Conservation (phyloP, 1,140 invertebrate species). For the Meloidogyne exigua region DNA sequence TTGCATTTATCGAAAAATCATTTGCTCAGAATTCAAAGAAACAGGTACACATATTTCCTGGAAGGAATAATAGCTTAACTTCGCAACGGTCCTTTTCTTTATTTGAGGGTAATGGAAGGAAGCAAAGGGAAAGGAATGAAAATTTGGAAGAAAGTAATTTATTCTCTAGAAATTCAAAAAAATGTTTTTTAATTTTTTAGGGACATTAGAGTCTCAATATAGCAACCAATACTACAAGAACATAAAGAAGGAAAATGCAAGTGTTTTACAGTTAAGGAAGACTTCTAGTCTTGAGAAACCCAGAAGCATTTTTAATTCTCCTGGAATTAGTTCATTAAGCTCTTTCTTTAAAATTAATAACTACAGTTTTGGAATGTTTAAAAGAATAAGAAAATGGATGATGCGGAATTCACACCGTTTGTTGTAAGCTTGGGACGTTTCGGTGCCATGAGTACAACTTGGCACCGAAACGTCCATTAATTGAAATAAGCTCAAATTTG, state of each 20-base stretch:
- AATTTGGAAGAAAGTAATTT: not conserved
- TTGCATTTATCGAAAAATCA: conserved; percentile 32
- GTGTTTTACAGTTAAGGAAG: not conserved
- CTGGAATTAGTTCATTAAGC: not conserved
- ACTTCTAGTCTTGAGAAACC: not conserved
- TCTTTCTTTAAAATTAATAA: not conserved
- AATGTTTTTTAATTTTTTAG: not conserved
- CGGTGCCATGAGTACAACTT: not conserved
- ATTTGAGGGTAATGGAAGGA: conserved; percentile 1
- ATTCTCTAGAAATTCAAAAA: no score
- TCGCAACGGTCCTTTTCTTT: not conserved
- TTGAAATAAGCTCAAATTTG: no score
- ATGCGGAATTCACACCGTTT: conserved; percentile 25
- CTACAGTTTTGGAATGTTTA: conserved; percentile 6
- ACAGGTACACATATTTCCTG: conserved; percentile 17
- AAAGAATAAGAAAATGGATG: conserved; percentile 20
- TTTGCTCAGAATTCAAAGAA: not conserved
- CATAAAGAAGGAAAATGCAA: not conserved
- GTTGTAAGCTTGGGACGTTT: not conserved
- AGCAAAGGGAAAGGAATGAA: not conserved
- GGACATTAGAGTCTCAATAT: not conserved
- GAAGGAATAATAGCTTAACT: not conserved
- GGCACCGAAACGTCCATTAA: not conserved
- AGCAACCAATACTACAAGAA: not conserved
- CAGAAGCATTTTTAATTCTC: not conserved